These are phyloP conservation scores for Alviniconcha marisindica DNA, from an alignment of 1,140 invertebrate genomes.

Conservation along the genomic window DNA sequence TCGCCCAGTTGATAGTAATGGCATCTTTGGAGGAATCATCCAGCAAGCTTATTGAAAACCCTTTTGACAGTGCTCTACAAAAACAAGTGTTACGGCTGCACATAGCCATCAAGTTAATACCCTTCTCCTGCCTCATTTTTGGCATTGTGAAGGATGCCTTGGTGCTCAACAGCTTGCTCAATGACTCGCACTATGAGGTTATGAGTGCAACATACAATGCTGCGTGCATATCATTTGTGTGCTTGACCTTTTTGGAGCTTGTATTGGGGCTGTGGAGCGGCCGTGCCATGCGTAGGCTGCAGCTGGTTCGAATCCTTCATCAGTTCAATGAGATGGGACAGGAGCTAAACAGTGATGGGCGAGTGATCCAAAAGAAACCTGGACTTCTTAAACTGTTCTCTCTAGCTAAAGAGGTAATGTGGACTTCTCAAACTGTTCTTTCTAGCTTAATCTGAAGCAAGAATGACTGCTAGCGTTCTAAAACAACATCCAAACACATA, in stretches of 20 bases:
- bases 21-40: slow-evolving; percentile 56
- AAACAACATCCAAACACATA: too few relatives aligned
- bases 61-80: slow-evolving; percentile 45
- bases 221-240: slow-evolving; percentile 59
- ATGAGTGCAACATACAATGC: slow-evolving; percentile 72
- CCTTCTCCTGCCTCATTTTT: slow-evolving; percentile 51
- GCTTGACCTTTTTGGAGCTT: slow-evolving; percentile 62
- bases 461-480: too few relatives aligned
- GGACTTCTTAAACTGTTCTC: slow-evolving; percentile 58
- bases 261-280: slow-evolving; percentile 54
- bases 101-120: slow-evolving; percentile 47
- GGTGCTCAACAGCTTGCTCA: slow-evolving; percentile 60
- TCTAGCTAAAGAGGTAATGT: slow-evolving; percentile 72
- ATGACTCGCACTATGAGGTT: slow-evolving; percentile 53
- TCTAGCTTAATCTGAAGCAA: too few relatives aligned
- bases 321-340: slow-evolving; percentile 65
- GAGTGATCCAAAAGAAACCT: slow-evolving; percentile 59
- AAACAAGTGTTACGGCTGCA: slow-evolving; percentile 46
- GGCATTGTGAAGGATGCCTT: slow-evolving; percentile 62
- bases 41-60: slow-evolving; percentile 55
- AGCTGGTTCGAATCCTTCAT: slow-evolving; percentile 60
- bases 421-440: too few relatives aligned
- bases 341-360: slow-evolving; percentile 70
- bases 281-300: slow-evolving; percentile 59
- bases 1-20: slow-evolving; percentile 52